Percentiles rank a stretch among this genome's conserved stretches.
These are phyloP conservation scores for Ginglymostoma cirratum DNA, from an alignment of 2,113 vertebrate species.

Conservation along the genomic window DNA sequence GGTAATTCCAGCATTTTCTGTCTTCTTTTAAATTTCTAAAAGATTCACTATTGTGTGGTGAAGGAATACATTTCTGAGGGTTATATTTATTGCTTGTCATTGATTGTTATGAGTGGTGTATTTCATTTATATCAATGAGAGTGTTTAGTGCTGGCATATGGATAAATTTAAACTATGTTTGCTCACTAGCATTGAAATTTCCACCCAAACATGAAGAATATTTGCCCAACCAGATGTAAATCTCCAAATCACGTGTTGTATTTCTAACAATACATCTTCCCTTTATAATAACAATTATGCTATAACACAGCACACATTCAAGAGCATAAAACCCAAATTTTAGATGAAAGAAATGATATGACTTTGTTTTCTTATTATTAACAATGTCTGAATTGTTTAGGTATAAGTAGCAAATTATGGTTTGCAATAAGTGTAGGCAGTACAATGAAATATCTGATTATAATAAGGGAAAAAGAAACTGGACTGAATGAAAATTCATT, in stretches of 20 bases:
- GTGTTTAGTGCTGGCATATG: neutral
- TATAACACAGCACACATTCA: neutral
- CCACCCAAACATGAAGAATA: neutral
- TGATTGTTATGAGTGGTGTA: neutral
- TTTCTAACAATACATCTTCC: neutral
- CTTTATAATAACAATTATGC: neutral
- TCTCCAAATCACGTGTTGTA: neutral
- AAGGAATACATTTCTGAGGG: neutral
- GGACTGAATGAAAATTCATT: constrained; percentile 12
- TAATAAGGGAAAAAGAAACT: neutral
- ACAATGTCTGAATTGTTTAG: neutral
- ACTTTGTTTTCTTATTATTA: neutral
- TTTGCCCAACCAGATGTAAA: neutral
- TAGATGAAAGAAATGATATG: neutral
- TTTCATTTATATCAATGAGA: neutral
- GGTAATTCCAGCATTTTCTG: neutral
- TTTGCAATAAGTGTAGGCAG: neutral
- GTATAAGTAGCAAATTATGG: neutral
- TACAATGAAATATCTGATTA: neutral
- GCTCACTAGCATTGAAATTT: neutral
- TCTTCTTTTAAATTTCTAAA: neutral
- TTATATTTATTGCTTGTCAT: neutral
- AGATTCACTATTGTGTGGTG: neutral
- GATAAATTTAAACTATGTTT: neutral
- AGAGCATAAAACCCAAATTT: neutral